Evolutionary conservation across 2,888 invertebrate species (phyloP), one percentile per base, ranked within the genome.

Genomic region (Carpatolechia fugitivella): DNA sequence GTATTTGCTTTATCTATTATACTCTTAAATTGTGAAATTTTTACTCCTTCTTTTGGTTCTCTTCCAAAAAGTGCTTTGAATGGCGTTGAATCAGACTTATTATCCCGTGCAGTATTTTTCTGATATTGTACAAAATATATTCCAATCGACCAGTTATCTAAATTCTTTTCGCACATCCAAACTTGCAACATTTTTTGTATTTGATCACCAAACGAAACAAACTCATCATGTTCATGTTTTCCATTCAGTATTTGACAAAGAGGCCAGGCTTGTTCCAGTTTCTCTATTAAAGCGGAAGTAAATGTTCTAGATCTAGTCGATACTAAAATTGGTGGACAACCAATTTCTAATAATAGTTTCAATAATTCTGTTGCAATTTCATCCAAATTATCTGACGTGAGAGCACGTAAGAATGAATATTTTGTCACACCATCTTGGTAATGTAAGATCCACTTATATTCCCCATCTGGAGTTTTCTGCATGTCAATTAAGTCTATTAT

Each of bases 291-390:
- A 1, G 29, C 4, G 3, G 29, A 5, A 29, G 29, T 24, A 29
- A 20, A 24, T 46, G 10, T 13, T n/a, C 29, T 3, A 3, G 6
- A n/a, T 10, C n/a, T 10, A 1, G 7, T 11, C 3, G 20, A 29
- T 7, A 29, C 20, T 7, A 46, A 29, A 11, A 29, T 29, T 4
- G 3, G n/a, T n/a, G 46, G 46, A n/a, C 24, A 46, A 5, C 46
- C 46, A 29, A 46, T 29, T 29, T 46, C 46, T 29, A 46, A 20
- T n/a, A 46, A 46, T 13, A 46, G n/a, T 46, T 46, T 46, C 46
- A 46, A 29, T 29, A 46, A 31, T 16, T 47, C 47, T 1, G 16
- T 2, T 13, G 47, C 47, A 16, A 47, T 13, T 31, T 47, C 47
- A 18, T 30, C 47, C 14, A n/a, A 11, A 16, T 6, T 11, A 24